Conservation (phyloP, 2,888 invertebrate species). For the Diogma glabrata region DNA sequence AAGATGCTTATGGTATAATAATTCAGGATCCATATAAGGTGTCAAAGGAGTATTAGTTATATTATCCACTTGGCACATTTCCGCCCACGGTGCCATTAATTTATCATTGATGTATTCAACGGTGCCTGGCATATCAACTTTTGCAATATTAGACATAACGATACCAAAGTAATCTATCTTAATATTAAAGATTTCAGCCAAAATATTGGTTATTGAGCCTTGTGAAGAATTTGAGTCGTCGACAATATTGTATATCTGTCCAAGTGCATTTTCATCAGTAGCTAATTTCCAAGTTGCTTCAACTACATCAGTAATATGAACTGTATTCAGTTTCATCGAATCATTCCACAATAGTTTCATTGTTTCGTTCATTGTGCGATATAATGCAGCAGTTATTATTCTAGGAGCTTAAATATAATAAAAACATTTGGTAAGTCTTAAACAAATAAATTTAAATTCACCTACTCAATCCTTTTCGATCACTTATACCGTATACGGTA, state of each 20-base stretch:
- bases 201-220: slow-evolving; percentile 66
- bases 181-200: slow-evolving; percentile 74
- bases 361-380: slow-evolving; percentile 69
- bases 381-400: slow-evolving; percentile 75
- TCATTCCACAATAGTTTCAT: slow-evolving; percentile 88
- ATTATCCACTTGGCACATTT: slow-evolving; percentile 61
- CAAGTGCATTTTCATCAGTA: slow-evolving; percentile 39
- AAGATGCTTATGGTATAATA: slow-evolving; percentile 69
- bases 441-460: slow-evolving; percentile 18
- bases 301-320: slow-evolving; percentile 76
- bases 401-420: slow-evolving; percentile 55
- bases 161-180: slow-evolving; percentile 81
- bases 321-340: slow-evolving; percentile 73
- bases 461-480: slow-evolving; percentile 71
- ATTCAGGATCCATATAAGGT: slow-evolving; percentile 74
- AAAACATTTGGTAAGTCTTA: background rate
- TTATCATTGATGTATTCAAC: slow-evolving; percentile 90
- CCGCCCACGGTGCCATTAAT: slow-evolving; percentile 86
- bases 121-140: slow-evolving; percentile 70
- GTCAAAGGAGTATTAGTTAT: slow-evolving; percentile 78
- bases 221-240: slow-evolving; percentile 76
- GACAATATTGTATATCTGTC: slow-evolving; percentile 68
- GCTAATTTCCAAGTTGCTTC: slow-evolving; percentile 67
- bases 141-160: slow-evolving; percentile 66
- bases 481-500: slow-evolving; percentile 76